Evolutionary conservation across 2,888 invertebrate species (phyloP), one percentile per base, ranked within the genome.

Genomic region (Eristalis intricaria): DNA sequence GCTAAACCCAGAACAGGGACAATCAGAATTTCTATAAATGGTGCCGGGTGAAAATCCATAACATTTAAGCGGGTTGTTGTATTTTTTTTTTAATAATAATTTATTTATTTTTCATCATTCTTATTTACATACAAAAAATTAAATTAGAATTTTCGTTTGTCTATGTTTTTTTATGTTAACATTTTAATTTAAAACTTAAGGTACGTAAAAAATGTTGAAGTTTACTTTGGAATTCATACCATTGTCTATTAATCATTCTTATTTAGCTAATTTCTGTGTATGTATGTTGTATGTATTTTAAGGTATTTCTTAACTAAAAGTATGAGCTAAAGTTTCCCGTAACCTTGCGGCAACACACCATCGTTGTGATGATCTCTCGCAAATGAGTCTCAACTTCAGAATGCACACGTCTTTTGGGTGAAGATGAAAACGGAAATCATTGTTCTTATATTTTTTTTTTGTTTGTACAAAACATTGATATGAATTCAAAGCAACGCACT

Each of bases 1-100:
- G 10, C 32, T 0, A 32, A 32, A 32, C 32, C 8, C 8, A 10
- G 8, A 8, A 75, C 50, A 64, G 10, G 50, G n/a, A 65, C 38
- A 74, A 58, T 63, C 56, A 29, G 29, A 26, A 32, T 60, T 38
- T 60, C 2, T 1, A 35, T 29, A 58, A 22, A 22, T 58, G n/a
- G n/a, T 58, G 69, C 10, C 58, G 58, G 69, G 69, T 69, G 58
- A n/a, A 22, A 69, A 35, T 58, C 35, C 8, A 35, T 8, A 35
- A 69, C 22, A 60, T 38, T 58, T 35, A 35, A 23, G 22, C 0
- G 22, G 23, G 38, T 61, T 61, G 11, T 26, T 40, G 61, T n/a
- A n/a, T 15, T 70, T 61, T 71, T 23, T 70, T 61, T 71, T 60
- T 71, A n/a, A 50, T 50, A 50, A 50, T 50, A 50, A 50, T 50